Conservation (phyloP, 2,113 vertebrate genomes). For the Promerops cafer region DNA sequence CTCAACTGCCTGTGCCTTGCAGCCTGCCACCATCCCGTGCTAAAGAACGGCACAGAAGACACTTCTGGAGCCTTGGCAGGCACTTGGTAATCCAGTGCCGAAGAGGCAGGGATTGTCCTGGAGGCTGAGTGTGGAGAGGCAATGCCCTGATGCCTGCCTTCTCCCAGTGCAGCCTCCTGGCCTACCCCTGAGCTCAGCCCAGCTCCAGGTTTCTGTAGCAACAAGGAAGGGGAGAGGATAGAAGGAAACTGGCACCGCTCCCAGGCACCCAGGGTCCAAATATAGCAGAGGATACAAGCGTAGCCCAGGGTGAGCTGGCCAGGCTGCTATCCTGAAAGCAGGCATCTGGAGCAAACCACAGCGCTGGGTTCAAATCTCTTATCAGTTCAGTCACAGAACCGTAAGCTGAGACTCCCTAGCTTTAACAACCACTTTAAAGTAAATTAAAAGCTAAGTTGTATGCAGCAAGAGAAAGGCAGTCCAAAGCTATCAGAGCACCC, state of each 20-base stretch:
- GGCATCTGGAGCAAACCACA: neutral
- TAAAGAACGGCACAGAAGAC: neutral
- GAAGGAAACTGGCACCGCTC: neutral
- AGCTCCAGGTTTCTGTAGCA: slow-evolving; percentile 30
- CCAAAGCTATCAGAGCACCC: slow-evolving; percentile 38
- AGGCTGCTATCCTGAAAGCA: neutral
- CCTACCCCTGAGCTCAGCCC: neutral
- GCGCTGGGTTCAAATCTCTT: neutral
- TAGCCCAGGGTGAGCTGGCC: neutral
- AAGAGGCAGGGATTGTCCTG: neutral
- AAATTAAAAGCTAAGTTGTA: slow-evolving; percentile 52
- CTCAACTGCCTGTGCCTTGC: neutral
- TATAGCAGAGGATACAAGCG: neutral
- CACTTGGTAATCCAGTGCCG: neutral
- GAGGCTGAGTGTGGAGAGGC: neutral
- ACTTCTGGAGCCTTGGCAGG: neutral
- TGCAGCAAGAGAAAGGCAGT: slow-evolving; percentile 14
- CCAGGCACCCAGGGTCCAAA: neutral
- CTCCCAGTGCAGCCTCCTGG: neutral
- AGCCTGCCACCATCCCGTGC: neutral
- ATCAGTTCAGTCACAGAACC: slow-evolving; percentile 33
- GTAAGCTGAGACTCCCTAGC: neutral
- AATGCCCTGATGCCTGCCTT: neutral
- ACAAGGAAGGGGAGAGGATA: neutral
- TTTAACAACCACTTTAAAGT: slow-evolving; percentile 46